Conservation (phyloP, 2,113 vertebrate genomes). For the Mesocricetus auratus region DNA sequence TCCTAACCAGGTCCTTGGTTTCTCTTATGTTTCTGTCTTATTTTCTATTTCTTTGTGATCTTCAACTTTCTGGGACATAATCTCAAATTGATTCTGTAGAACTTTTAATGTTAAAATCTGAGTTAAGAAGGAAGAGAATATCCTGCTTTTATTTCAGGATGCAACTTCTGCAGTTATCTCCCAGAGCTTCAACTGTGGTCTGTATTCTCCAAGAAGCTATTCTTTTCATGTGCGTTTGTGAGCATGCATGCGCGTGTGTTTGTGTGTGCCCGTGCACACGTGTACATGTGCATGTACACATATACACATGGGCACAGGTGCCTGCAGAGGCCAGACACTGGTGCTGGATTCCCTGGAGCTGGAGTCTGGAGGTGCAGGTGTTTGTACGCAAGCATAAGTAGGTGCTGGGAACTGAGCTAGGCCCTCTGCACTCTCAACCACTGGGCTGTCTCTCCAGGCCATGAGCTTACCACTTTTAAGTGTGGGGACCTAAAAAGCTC, state of each 20-base stretch:
- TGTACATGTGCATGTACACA: not conserved
- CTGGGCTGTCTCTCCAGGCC: not conserved
- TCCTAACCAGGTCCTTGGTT: not conserved
- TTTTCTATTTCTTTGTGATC: conserved; percentile 14
- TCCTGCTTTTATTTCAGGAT: conserved; percentile 8
- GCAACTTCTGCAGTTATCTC: not conserved
- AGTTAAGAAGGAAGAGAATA: not conserved
- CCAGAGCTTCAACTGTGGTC: not conserved
- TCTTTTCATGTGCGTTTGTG: rapidly evolving
- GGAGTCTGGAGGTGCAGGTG: not conserved
- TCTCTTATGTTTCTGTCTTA: not conserved
- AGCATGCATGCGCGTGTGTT: too few relatives aligned
- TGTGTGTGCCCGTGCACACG: too few relatives aligned
- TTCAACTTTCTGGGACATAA: conserved; percentile 27
- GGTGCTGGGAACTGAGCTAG: not conserved
- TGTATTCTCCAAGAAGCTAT: not conserved
- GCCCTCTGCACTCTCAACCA: not conserved
- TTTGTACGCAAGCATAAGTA: not conserved
- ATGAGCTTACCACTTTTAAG: not conserved
- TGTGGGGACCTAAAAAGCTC: not conserved
- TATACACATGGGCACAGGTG: not conserved
- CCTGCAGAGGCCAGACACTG: not conserved
- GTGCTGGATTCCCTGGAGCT: not conserved
- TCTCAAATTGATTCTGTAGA: not conserved
- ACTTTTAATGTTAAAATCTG: not conserved